Base-by-base conservation (phyloP, 2,888 invertebrate species). In the Apamea anceps region DNA sequence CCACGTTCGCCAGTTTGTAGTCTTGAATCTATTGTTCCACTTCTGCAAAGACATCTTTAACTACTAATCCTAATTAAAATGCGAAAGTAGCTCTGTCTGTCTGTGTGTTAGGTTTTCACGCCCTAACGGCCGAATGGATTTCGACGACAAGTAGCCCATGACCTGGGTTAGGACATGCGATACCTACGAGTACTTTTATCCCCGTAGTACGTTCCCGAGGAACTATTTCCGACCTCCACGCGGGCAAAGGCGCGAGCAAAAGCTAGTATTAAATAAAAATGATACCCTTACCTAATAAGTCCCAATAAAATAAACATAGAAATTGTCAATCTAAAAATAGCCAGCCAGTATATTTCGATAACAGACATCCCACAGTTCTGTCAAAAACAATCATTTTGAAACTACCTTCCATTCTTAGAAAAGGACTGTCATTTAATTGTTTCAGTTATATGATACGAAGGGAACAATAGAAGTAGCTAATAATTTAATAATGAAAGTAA, bases 351-450 rank as follows among this genome's bases (percentile, higher is more conserved):
- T 66, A 67, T 75, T 74, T 77, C 77, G 5, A 48, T 67, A 60
- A 51, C 73, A 67, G 37, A 67, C 62, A 60, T 82, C 51, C 45
- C 70, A 79, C 57, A n/a, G 37, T 32, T 51, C 42, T 76, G 73
- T 79, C 87, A 72, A 42, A 21, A 72, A 76, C 87, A 85, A 60
- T 68, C 21, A 51, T 42, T 68, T 18, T 25, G 21, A 54, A 71
- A 42, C n/a, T 80, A 37, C n/a, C 15, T 45, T 75, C n/a, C 5
- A 18, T 84, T 83, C n/a, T 74, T 13, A 2, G 25, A 51, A 77
- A 63, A 37, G 5, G 18, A 73, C 32, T 21, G 66, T 42, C 32
- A 66, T 77, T 75, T 37, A 74, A 51, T 71, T 72, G 15, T 67
- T 77, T 66, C 18, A 7, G 12, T 66, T 66, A 80, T 42, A 66